Base-by-base conservation (phyloP, 2,797 vertebrate genomes). In the Caiman crocodilus region DNA sequence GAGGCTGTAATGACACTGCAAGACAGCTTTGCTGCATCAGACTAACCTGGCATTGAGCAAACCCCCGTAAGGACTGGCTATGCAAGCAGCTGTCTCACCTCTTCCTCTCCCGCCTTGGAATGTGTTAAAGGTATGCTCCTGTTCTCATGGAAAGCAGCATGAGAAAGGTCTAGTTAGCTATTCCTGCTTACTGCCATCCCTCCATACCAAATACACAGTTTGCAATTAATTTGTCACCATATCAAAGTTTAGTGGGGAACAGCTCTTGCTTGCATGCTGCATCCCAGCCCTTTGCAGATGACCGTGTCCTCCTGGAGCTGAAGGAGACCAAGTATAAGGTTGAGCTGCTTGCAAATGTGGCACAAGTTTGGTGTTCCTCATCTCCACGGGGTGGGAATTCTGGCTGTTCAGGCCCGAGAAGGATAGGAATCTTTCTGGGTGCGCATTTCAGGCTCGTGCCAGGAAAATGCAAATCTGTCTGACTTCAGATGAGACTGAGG, bases 381-480 rank as follows among this genome's bases (percentile, higher is more conserved):
- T 28, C 56, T 56, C 42, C 76, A 23, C 14, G 63, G 78, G 28
- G 16, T 76, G 42, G 57, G 60, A 59, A 21, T 2, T 9, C 7
- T 2, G 14, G 32, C 61, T 11, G 0, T 0, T 3, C 69, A 2
- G 67, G 11, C 2, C 9, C 2, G 1, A 0, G 55, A 65, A 1
- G 3, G 26, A 42, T 2, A 7, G 57, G 1, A 25, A 11, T 0
- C 0, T 0, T 73, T 50, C 10, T 60, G 23, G 1, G 35, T 0
- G 4, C 55, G 32, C 0, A 12, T 50, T 12, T 0, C 0, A 0
- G 71, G 2, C 21, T 1, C 74, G 42, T 26, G 10, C 18, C 6
- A 30, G 30, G 23, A 59, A 35, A 23, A 63, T 10, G 5, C 84
- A 61, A 15, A 14, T 1, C 0, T 50, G 42, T 60, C 59, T 18